These are phyloP conservation scores for Sander lucioperca DNA, from an alignment of 2,113 vertebrate species.

Conservation along the genomic window DNA sequence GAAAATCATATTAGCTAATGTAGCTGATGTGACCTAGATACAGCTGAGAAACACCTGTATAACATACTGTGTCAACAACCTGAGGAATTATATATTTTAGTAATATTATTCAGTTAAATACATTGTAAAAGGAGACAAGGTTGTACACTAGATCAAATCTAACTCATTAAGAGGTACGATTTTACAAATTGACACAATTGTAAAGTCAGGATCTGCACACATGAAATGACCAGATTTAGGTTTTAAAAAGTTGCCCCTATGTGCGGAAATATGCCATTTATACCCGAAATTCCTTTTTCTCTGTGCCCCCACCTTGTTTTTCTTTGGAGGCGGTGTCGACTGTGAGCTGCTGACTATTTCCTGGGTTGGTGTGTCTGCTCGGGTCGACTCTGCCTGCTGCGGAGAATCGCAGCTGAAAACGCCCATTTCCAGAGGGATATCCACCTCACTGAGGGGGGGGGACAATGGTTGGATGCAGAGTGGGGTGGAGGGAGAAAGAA, in stretches of 20 bases:
- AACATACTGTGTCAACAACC: not conserved
- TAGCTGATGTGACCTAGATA: not conserved
- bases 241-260: not conserved
- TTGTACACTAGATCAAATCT: not conserved
- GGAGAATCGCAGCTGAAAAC: conserved; percentile 69
- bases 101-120: not conserved
- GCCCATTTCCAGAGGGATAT: conserved; percentile 79
- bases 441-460: conserved; percentile 64
- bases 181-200: not conserved
- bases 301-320: conserved; percentile 78
- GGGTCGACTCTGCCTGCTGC: conserved; percentile 33
- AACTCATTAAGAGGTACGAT: not conserved
- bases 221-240: not conserved
- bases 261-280: not conserved
- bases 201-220: not conserved
- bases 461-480: not conserved
- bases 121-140: not conserved
- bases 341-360: conserved; percentile 85
- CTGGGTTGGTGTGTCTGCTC: conserved; percentile 62
- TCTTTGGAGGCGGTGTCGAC: conserved; percentile 83
- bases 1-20: too few species aligned
- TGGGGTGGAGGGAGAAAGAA: not conserved
- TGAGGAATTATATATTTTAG: not conserved
- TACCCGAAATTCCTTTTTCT: too few species aligned
- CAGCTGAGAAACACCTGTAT: not conserved